phyloP scores from a whole-genome alignment of 2,888 invertebrate genomes.

The Cheilosia soror region DNA sequence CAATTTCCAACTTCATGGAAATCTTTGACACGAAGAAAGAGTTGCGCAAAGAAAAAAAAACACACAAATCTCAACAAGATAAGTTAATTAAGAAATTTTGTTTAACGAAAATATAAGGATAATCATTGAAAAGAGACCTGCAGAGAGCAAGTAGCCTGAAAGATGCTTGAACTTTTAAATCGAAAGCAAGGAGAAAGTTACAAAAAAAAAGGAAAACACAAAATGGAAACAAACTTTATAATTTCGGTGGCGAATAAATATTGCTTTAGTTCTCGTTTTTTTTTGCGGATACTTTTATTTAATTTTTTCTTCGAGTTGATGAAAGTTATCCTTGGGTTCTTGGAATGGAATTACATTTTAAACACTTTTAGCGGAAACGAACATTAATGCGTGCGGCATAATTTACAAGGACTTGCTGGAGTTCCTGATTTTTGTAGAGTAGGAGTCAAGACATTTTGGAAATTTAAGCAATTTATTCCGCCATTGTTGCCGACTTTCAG shows the following conservation, averaged over 20 bases:
- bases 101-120: conserved; percentile 67
- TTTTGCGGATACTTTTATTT: neutral
- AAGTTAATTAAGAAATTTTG: conserved; percentile 75
- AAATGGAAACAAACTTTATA: conserved; percentile 45
- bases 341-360: conserved; percentile 34
- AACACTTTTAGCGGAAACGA: conserved; percentile 41
- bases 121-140: conserved; percentile 45
- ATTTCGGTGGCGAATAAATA: conserved; percentile 66
- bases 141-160: conserved; percentile 27
- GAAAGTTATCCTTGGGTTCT: conserved; percentile 23
- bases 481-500: too few relatives aligned
- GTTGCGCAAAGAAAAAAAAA: conserved; percentile 11
- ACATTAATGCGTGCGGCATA: neutral
- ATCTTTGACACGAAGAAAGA: conserved; percentile 53
- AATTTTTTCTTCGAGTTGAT: conserved; percentile 30
- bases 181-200: conserved; percentile 20
- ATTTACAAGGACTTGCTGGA: too few relatives aligned
- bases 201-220: too few relatives aligned
- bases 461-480: too few relatives aligned
- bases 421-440: too few relatives aligned
- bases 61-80: conserved; percentile 67
- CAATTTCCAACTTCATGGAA: conserved; percentile 43
- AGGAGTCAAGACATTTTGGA: too few relatives aligned
- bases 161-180: conserved; percentile 58
- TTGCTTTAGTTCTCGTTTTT: conserved; percentile 34